Evolutionary conservation across 2,797 vertebrate species (phyloP).

Genomic region (Microcaecilia unicolor): DNA sequence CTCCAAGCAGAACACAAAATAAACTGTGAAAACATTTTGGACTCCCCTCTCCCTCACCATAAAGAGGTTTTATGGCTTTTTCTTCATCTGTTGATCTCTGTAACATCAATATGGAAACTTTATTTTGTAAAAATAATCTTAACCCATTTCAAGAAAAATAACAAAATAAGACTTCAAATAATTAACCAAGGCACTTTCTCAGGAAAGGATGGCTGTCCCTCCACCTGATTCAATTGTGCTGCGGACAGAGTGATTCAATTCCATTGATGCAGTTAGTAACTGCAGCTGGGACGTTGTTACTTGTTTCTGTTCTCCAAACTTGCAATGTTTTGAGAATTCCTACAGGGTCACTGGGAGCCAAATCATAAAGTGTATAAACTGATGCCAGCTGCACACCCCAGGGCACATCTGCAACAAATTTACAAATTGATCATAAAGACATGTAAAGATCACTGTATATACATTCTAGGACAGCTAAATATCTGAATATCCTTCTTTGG

Average conservation of each 20-base stretch:
- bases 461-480: too few relatives aligned
- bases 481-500: too few relatives aligned
- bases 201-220: not conserved
- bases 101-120: not conserved
- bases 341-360: slow-evolving; percentile 77
- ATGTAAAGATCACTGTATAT: too few relatives aligned
- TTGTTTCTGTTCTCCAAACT: slow-evolving; percentile 61
- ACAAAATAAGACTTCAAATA: too few relatives aligned
- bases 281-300: slow-evolving; percentile 56
- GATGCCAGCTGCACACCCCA: slow-evolving; percentile 88
- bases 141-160: not conserved
- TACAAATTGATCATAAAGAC: not conserved
- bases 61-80: not conserved
- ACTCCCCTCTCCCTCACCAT: not conserved
- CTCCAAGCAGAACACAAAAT: too few relatives aligned
- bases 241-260: slow-evolving; percentile 59
- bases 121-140: not conserved
- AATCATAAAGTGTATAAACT: slow-evolving; percentile 75
- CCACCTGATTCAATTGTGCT: slow-evolving; percentile 13
- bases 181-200: slow-evolving; percentile 49
- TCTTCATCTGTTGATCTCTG: not conserved
- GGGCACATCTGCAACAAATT: slow-evolving; percentile 63
- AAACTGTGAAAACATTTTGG: too few relatives aligned
- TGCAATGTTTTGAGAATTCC: slow-evolving; percentile 64
- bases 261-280: slow-evolving; percentile 69